Base-by-base conservation (phyloP, 2,113 vertebrate species). In the Ageneiosus marmoratus region DNA sequence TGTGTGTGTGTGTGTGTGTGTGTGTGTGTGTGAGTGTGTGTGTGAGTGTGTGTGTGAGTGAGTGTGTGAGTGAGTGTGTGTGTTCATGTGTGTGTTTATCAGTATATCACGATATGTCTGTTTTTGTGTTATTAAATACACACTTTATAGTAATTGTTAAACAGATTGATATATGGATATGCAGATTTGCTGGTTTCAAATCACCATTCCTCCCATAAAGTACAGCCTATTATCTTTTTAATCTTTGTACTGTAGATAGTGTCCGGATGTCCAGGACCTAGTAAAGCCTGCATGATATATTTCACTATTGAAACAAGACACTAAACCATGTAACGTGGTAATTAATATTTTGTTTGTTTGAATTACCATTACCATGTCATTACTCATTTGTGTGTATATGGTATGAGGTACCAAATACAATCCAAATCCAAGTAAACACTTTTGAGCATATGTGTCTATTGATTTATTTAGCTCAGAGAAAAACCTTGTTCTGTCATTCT, bases 161-260 rank as follows among this genome's bases (percentile, higher is more conserved):
- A 18, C n/a, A 48, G 41, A 73, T 22, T 73, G 67, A 41, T 41
- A 41, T 41, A 41, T 81, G 11, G 34, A 74, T n/a, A 60, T 72
- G 8, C 44, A 24, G 44, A 75, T 82, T 75, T 75, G 41, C 72
- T 82, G 53, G 44, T 51, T 75, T 82, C 44, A 62, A 82, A 75
- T 82, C 70, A 62, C 16, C 16, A 50, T 69, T 69, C 41, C 18
- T 67, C 11, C 77, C 29, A 51, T 70, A 22, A 41, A 37, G 51
- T 70, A 53, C 32, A 80, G 53, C 55, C 9, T 80, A 41, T 82
- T 24, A 74, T 74, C 69, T 65, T 72, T 55, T 72, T 46, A 58
- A 73, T 82, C 80, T 62, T 73, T 82, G 55, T 74, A 82, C 55
- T 60, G 41, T 74, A 74, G 34, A 60, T 74, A 60, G 53, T 60